Percentiles rank a stretch among this genome's conserved stretches.
phyloP scores from a whole-genome alignment of 1,140 invertebrate genomes.

The Camponotus vicinus region DNA sequence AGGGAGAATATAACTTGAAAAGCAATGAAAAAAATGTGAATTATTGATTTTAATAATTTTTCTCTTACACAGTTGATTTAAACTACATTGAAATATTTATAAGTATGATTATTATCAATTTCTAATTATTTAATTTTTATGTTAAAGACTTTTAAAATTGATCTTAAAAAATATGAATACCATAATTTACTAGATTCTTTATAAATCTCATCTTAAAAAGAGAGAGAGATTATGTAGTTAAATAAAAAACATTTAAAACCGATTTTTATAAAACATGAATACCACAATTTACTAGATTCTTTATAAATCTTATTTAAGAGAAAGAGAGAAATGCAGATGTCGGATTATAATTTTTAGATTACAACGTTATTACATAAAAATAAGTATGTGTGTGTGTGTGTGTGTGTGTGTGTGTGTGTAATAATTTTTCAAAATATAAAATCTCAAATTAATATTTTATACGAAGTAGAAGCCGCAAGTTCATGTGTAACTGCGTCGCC shows the following conservation, averaged over 20 bases:
- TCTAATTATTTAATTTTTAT: background rate
- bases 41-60: background rate
- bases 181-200: background rate
- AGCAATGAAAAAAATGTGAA: background rate
- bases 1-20: background rate
- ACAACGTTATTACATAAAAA: background rate
- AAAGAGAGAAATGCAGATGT: background rate
- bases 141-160: background rate
- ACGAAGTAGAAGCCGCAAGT: background rate
- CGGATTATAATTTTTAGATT: background rate
- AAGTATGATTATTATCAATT: background rate
- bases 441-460: conserved; percentile 21
- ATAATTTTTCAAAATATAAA: background rate
- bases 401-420: too few species aligned
- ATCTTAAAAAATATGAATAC: conserved; percentile 2
- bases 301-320: background rate
- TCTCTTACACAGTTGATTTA: background rate
- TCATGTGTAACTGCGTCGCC: background rate
- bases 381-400: too few species aligned
- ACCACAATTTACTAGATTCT: background rate
- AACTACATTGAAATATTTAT: background rate
- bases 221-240: too few species aligned
- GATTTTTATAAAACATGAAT: background rate
- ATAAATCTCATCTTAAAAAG: background rate
- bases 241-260: background rate